A percentile compares a stretch with the other conserved stretches of the same genome.
Evolutionary conservation across 2,797 vertebrate genomes (phyloP).

Genomic region (Coilia nasus): DNA sequence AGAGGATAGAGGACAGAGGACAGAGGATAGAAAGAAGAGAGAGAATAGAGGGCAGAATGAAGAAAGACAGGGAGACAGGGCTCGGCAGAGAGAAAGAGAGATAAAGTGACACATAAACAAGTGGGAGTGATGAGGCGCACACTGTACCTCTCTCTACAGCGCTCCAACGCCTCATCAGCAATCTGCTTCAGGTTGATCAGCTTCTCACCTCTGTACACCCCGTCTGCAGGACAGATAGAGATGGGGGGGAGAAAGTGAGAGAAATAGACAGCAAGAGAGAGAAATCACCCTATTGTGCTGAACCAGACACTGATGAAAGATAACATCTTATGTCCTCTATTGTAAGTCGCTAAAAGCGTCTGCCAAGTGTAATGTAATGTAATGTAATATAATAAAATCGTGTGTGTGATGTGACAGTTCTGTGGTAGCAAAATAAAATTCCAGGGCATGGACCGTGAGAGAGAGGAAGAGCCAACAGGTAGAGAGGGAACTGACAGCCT

Average conservation of each 20-base stretch:
- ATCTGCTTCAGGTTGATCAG: conserved; percentile 81
- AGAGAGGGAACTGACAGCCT: too few species aligned
- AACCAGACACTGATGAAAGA: too few species aligned
- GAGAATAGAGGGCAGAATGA: background rate
- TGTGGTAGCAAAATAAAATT: too few species aligned
- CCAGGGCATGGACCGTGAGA: background rate
- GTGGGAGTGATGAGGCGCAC: conserved; percentile 36
- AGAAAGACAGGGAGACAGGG: background rate
- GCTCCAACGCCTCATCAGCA: conserved; percentile 74
- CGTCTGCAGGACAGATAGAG: conserved; percentile 61
- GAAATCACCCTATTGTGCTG: too few species aligned
- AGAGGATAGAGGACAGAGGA: too few species aligned
- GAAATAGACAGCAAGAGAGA: background rate
- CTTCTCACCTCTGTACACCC: conserved; percentile 80
- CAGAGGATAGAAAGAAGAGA: background rate
- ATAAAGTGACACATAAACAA: background rate
- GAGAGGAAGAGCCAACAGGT: too few species aligned
- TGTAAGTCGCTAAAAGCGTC: too few species aligned
- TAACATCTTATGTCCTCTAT: too few species aligned
- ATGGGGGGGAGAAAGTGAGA: background rate
- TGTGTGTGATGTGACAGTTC: too few species aligned
- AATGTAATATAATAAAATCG: too few species aligned
- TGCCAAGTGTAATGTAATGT: too few species aligned
- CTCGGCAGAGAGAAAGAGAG: conserved; percentile 19
- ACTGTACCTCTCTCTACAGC: conserved; percentile 73